Evolutionary conservation across 1,140 invertebrate species (phyloP), one percentile per base, ranked within the genome.

Genomic region (Nilaparvata lugens): DNA sequence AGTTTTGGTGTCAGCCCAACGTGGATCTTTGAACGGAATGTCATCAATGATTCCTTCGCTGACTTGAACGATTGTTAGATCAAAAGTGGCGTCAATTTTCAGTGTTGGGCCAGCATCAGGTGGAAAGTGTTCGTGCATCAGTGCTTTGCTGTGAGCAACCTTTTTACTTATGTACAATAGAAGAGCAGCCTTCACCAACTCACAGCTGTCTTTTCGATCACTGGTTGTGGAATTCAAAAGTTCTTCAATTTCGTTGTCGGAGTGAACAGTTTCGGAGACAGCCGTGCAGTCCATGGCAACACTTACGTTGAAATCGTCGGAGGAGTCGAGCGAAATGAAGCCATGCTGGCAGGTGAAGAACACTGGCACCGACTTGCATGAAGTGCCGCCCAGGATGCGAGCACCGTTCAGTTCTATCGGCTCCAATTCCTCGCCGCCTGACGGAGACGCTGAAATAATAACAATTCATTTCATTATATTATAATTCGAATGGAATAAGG

Each of bases 31-130:
- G 1, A 86, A 83, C 6, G 93, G 94, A 64, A 86, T 84, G 75
- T 96, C 93, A 73, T 96, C 88, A 48, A 95, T 83, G 55, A 96
- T 75, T 68, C 92, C 86, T 60, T 81, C 78, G 58, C 88, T 89
- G 0, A 93, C 79, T 43, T 76, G 76, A n/a, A 87, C 71, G 42
- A 91, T 83, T 23, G 85, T 75, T 55, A 79, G 79, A 73, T 91
- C 85, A 1, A 91, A 73, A 23, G 73, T 71, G 13, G 78, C 73
- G 71, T 86, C 82, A 38, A 81, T 76, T 57, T 79, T 77, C 70
- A 70, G 74, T 16, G 73, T 64, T n/a, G 68, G 74, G 52, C 76
- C 75, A 60, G 75, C 72, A 54, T 75, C 75, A 7, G 73, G 40
- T 13, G 83, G 83, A 71, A 92, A 87, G 25, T 90, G 71, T 66